Evolutionary conservation across 2,888 invertebrate species (phyloP), one percentile per base, ranked within the genome.

Genomic region (Drosophila kokeensis): DNA sequence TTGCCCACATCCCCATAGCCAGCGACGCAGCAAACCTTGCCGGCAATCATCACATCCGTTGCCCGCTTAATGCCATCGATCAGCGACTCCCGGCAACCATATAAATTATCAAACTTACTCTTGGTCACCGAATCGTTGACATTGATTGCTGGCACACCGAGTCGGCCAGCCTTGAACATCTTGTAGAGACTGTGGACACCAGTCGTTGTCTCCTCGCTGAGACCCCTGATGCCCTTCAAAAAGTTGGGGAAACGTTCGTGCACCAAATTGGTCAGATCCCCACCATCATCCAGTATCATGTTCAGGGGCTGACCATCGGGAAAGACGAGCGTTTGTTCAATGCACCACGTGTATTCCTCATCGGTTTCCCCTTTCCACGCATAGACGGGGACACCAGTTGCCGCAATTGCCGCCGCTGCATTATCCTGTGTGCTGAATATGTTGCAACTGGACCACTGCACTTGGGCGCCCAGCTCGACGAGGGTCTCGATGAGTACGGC

Each of bases 301-400:
- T 99, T 99, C 76, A 99, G 94, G 1, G 99, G 99, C 94, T 98
- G 93, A 4, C 91, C 92, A 79, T 93, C 91, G 55, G 91, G 83
- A 58, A 93, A 99, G 38, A 98, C 94, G 4, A 99, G 93, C 0
- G 99, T 99, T 94, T 99, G 99, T 93, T 99, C 99, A 92, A 99
- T 99, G 93, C 99, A 99, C 99, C 99, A 99, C 60, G 96, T 92
- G 93, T 99, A 99, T 93, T 99, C 99, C 91, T 99, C 99, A 86
- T 99, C 99, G 4, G 99, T 99, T 94, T 99, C 99, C 18, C 99
- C 99, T 94, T 99, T 99, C 99, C 99, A 99, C 2, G 99, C 99
- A 93, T 97, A 99, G 36, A 99, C 99, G 11, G 99, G 97, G 30
- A 99, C 95, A 30, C 99, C 99, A 32, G 95, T 94, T 76, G 97